A percentile compares a stretch with the other conserved stretches of the same genome.
These are phyloP conservation scores for Frieseomelitta varia DNA, from an alignment of 1,140 invertebrate species.

Conservation along the genomic window DNA sequence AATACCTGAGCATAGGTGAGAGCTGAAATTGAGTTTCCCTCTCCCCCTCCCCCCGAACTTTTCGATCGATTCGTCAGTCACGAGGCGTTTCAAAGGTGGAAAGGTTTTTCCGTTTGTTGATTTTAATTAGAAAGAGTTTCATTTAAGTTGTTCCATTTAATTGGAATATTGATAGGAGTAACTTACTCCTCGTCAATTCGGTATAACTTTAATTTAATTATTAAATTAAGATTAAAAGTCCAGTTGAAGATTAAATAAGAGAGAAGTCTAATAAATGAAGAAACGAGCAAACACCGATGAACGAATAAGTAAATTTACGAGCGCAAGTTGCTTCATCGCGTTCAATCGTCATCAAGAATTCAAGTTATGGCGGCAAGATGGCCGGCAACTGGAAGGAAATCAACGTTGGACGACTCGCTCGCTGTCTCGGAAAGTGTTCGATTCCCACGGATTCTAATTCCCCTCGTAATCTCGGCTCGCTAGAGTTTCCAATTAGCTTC, in stretches of 20 bases:
- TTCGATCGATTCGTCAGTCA: background rate
- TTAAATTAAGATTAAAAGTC: no score
- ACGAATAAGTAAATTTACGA: no score
- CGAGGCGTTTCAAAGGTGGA: background rate
- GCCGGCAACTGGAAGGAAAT: background rate
- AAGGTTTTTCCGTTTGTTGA: background rate
- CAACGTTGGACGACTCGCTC: background rate
- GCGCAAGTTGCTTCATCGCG: background rate
- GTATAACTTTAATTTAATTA: no score
- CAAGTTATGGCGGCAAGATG: background rate
- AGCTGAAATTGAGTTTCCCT: constrained; percentile 15
- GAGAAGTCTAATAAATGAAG: no score
- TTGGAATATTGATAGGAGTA: no score
- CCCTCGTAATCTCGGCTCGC: background rate
- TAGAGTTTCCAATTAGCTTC: constrained; percentile 15
- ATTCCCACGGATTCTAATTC: constrained; percentile 10
- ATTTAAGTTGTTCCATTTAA: background rate
- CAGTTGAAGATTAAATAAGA: no score
- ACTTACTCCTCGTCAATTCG: no score
- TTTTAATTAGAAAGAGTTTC: background rate
- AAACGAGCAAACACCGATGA: no score
- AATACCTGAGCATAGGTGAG: constrained; percentile 94
- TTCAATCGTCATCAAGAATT: background rate
- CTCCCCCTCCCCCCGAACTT: background rate
- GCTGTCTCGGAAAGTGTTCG: background rate